Base-by-base conservation (phyloP, 2,797 vertebrate genomes). In the Oreortyx pictus region DNA sequence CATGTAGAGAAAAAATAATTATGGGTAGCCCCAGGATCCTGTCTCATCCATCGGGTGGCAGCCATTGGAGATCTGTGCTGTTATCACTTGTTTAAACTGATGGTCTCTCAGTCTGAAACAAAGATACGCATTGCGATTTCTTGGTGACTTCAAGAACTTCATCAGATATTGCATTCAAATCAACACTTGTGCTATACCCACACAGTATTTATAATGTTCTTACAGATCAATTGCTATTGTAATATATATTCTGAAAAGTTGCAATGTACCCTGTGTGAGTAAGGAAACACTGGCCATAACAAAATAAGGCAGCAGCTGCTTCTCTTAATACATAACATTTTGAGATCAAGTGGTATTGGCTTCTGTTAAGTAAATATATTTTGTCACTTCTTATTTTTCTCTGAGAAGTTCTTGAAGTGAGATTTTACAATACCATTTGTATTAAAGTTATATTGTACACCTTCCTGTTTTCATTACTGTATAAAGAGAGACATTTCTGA, bases 71-170 rank as follows among this genome's bases (percentile, higher is more conserved):
- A 74, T 7, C 25, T n/a, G 35, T 57, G n/a, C 8, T 46, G 47
- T 68, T 56, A 43, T 29, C 4, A 1, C 43, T 67, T 88, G 71
- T 56, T 88, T 66, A 61, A 88, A 82, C n/a, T 41, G 27, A 14
- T 57, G 82, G 65, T 66, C 37, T 41, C 27, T 52, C 49, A 80
- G 43, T 76, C 14, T 85, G 77, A 91, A 93, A 50, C 22, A 79
- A 77, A 73, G 27, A 14, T 60, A 43, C 33, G n/a, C 35, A 43
- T 49, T 72, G 25, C 7, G 23, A 22, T 66, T 75, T 49, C 33
- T 75, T 44, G 15, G 25, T 65, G 41, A n/a, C 41, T 89, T 96
- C 82, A 76, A 82, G 88, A 89, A 81, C 3, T 9, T 50, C 29
- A 15, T 37, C 5, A 9, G 20, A 22, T 81, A 20, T 31, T 14